phyloP scores from a whole-genome alignment of 2,797 vertebrate species.

The Manis crassicaudata region DNA sequence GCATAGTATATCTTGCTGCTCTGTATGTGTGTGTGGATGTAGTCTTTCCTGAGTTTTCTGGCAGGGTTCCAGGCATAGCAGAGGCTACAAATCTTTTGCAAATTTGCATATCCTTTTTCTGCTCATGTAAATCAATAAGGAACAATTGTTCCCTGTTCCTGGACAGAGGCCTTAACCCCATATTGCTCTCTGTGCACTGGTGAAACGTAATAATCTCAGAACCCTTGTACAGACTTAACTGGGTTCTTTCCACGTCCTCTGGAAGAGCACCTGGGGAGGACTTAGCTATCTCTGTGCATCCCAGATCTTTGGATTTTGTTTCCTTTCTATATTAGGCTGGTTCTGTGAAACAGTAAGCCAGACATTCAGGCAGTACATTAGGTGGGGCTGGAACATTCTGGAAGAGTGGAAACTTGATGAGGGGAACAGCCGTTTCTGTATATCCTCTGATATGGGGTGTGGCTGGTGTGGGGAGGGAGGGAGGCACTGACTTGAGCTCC shows the following conservation, averaged over 20 bases:
- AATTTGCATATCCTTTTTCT: constrained; percentile 64
- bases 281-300: background rate
- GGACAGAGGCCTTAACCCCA: background rate
- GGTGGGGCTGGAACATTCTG: background rate
- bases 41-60: constrained; percentile 37
- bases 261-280: background rate
- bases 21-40: background rate
- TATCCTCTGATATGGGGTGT: background rate
- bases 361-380: background rate
- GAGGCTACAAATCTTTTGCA: constrained; percentile 48
- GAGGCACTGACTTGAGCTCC: background rate
- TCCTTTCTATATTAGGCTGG: background rate
- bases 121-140: constrained; percentile 29
- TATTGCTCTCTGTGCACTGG: background rate
- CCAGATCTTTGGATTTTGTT: background rate
- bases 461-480: background rate
- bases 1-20: background rate
- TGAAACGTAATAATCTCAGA: background rate
- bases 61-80: constrained; percentile 14
- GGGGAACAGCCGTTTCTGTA: background rate
- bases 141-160: constrained; percentile 50
- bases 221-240: background rate
- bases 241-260: background rate
- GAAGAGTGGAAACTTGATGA: background rate
- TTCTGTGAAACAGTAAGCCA: background rate